A percentile compares a stretch with the other conserved stretches of the same genome.
These are phyloP conservation scores for Apus apus DNA, from an alignment of 2,113 vertebrate genomes.

Conservation along the genomic window DNA sequence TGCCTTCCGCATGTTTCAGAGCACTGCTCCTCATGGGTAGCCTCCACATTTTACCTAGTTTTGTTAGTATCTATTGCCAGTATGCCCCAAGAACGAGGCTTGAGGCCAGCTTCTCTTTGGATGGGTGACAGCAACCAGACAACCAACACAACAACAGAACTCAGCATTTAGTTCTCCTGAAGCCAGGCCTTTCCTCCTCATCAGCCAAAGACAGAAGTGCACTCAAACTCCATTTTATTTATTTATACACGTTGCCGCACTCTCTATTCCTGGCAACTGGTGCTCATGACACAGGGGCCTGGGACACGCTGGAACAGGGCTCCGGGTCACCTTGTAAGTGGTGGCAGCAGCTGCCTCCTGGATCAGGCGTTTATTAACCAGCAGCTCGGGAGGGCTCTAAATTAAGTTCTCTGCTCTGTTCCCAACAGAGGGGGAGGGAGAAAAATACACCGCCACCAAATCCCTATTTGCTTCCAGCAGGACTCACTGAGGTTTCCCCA, in stretches of 20 bases:
- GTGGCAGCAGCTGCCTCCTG: slow-evolving; percentile 60
- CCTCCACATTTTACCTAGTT: neutral
- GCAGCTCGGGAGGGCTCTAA: slow-evolving; percentile 12
- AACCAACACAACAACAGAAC: neutral
- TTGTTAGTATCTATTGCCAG: neutral
- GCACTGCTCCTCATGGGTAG: neutral
- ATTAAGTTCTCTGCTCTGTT: slow-evolving; percentile 45
- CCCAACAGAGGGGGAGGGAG: neutral
- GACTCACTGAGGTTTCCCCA: neutral
- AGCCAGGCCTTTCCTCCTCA: neutral
- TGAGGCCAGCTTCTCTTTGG: neutral
- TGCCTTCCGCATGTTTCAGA: neutral
- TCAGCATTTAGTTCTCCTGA: neutral
- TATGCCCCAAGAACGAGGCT: neutral
- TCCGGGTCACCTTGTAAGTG: slow-evolving; percentile 48
- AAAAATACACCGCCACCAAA: neutral
- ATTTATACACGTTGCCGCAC: slow-evolving; percentile 24
- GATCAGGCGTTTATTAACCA: slow-evolving; percentile 48
- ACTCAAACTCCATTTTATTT: slow-evolving; percentile 47
- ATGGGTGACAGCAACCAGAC: neutral
- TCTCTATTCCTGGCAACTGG: slow-evolving; percentile 61
- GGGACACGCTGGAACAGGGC: slow-evolving; percentile 16
- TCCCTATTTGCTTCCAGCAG: neutral
- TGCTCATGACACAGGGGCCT: slow-evolving; percentile 52
- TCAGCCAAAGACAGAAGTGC: neutral